Conservation (phyloP, 2,888 invertebrate species). For the Clitarchus hookeri region DNA sequence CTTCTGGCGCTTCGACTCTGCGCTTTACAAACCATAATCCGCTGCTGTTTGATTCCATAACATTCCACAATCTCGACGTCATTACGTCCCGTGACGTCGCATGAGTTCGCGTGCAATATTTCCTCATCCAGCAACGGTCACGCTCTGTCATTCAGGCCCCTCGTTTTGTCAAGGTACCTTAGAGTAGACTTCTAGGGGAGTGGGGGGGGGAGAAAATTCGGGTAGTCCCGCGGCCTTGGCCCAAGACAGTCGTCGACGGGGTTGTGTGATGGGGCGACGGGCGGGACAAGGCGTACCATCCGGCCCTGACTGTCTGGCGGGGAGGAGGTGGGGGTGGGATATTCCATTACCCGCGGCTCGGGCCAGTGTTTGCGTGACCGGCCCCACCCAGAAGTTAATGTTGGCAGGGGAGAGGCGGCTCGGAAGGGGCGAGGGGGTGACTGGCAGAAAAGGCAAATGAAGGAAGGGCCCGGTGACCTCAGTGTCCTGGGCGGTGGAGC, state of each 20-base stretch:
- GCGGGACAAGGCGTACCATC: background rate
- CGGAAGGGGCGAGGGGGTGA: background rate
- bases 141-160: too few relatives aligned
- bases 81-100: too few relatives aligned
- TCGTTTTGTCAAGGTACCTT: too few relatives aligned
- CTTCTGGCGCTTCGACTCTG: too few relatives aligned
- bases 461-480: background rate
- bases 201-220: too few relatives aligned
- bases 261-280: background rate
- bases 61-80: too few relatives aligned
- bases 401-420: background rate
- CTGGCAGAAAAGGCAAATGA: background rate
- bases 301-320: background rate
- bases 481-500: background rate
- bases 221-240: background rate
- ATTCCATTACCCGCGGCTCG: constrained; percentile 3
- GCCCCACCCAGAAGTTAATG: constrained; percentile 14
- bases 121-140: too few relatives aligned
- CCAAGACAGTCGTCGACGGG: background rate
- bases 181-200: too few relatives aligned
- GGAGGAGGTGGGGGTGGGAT: background rate
- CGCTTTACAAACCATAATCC: too few relatives aligned
- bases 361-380: constrained; percentile 1
- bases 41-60: too few relatives aligned
- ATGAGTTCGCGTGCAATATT: too few relatives aligned